Percentiles rank a stretch among this genome's conserved stretches.
phyloP scores from a whole-genome alignment of 2,113 vertebrate species.

The Sebastes fasciatus region DNA sequence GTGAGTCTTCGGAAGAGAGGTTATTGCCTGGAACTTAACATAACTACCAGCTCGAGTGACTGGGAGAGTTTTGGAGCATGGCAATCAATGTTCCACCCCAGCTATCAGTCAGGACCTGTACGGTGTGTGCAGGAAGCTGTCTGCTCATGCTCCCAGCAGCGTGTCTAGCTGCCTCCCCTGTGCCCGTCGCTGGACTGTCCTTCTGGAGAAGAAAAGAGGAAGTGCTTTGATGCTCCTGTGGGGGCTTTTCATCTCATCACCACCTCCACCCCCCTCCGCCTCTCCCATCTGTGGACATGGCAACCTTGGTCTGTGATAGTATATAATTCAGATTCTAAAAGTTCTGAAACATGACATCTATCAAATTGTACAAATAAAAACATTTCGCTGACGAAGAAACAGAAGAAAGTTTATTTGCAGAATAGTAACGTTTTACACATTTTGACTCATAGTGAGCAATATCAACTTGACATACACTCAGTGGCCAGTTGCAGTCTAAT shows the following conservation, averaged over 20 bases:
- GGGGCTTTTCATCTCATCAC: slow-evolving; percentile 30
- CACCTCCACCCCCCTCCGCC: background rate
- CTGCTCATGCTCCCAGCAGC: slow-evolving; percentile 25
- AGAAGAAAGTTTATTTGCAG: background rate
- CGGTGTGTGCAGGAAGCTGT: slow-evolving; percentile 49
- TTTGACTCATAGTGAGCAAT: background rate
- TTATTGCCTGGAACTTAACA: background rate
- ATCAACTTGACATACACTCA: background rate
- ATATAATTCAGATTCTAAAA: background rate
- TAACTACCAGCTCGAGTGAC: background rate
- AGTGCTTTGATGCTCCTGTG: slow-evolving; percentile 50
- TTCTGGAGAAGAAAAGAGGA: slow-evolving; percentile 27
- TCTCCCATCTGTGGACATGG: slow-evolving; percentile 11
- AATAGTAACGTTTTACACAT: background rate
- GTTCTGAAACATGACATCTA: background rate
- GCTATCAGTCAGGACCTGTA: slow-evolving; percentile 34
- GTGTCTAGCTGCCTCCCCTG: slow-evolving; percentile 43
- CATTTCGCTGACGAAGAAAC: background rate
- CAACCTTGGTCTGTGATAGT: background rate
- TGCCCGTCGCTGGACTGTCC: background rate
- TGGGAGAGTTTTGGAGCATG: slow-evolving; percentile 21
- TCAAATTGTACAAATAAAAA: background rate
- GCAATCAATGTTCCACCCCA: slow-evolving; percentile 56
- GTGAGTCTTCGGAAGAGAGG: background rate
- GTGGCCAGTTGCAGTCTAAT: background rate